Evolutionary conservation across 2,888 invertebrate genomes (phyloP), one percentile per base, ranked within the genome.

Genomic region (Eupithecia exiguata): DNA sequence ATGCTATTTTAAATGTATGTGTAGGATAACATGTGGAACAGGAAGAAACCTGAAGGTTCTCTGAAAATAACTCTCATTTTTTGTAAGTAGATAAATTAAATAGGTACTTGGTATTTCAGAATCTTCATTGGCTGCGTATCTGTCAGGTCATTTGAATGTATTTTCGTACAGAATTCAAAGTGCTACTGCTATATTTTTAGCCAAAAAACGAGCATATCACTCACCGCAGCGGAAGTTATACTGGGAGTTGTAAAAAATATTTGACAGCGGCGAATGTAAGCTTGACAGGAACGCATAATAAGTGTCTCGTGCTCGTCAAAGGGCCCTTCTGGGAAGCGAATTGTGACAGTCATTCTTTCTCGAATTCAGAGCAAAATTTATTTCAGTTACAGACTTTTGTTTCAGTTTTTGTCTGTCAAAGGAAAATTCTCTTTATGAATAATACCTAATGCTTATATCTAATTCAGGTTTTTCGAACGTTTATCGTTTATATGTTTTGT

Each of bases 301-400:
- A 75, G 77, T 78, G 82, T 81, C 80, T 69, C 75, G 66, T 77
- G 77, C 77, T 82, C 82, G 79, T 82, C 82, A 81, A 78, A 78
- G 67, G 66, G 67, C 68, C 71, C 75, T 80, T 81, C 81, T 72
- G 72, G 69, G 81, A 80, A 78, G 67, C 73, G 63, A 74, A 77
- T 53, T 74, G 77, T 75, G 80, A 77, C 78, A 78, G 58, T 74
- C 73, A 69, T 71, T 73, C 75, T 76, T 76, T 71, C 62, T 66
- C 75, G 76, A 63, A 80, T 78, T 72, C 74, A 66, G 76, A 62
- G 69, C 67, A 70, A 76, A 63, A 78, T 77, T 77, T 78, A 78
- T 80, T 77, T 75, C 40, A 30, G 74, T 65, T 49, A 6, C 62
- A 62, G 62, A 70, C 72, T 75, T 75, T 75, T 73, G 75, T 75